A percentile compares a stretch with the other conserved stretches of the same genome.
Conservation (phyloP, 2,113 vertebrate genomes). For the Nycticryphes semicollaris region DNA sequence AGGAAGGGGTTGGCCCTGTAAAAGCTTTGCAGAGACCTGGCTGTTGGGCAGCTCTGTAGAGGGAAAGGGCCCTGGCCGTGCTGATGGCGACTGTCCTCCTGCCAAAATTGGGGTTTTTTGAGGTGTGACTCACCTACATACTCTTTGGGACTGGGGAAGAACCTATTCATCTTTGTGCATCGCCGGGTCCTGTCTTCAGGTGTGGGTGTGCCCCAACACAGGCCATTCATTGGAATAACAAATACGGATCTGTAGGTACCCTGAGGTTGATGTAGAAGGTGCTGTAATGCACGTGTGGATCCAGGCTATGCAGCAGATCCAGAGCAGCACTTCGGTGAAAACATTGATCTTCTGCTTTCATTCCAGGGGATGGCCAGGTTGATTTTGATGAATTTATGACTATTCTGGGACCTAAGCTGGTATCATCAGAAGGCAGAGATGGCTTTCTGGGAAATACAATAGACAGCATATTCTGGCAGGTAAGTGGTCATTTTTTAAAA, state of each 20-base stretch:
- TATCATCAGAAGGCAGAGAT: conserved; percentile 92
- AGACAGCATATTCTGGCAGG: conserved; percentile 99
- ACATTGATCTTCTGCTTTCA: neutral
- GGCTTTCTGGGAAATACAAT: conserved; percentile 95
- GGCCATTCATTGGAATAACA: neutral
- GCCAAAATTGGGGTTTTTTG: neutral
- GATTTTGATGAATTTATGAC: conserved; percentile 99
- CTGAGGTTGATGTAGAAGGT: neutral
- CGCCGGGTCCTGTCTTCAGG: neutral
- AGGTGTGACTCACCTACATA: neutral
- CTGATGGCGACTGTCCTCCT: neutral
- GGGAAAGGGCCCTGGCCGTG: neutral
- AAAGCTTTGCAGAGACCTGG: neutral
- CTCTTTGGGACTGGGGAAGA: neutral
- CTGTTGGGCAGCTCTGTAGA: neutral
- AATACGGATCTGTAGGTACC: neutral
- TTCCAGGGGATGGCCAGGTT: conserved; percentile 93
- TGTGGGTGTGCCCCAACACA: neutral
- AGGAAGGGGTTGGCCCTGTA: neutral
- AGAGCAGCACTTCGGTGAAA: neutral
- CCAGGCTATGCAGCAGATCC: neutral
- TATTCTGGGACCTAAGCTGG: conserved; percentile 94
- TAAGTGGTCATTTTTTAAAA: conserved; percentile 37
- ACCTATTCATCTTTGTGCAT: neutral
- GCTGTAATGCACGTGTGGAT: fast-evolving